Conservation (phyloP, 1,140 invertebrate genomes). For the Drosophila hydei region DNA sequence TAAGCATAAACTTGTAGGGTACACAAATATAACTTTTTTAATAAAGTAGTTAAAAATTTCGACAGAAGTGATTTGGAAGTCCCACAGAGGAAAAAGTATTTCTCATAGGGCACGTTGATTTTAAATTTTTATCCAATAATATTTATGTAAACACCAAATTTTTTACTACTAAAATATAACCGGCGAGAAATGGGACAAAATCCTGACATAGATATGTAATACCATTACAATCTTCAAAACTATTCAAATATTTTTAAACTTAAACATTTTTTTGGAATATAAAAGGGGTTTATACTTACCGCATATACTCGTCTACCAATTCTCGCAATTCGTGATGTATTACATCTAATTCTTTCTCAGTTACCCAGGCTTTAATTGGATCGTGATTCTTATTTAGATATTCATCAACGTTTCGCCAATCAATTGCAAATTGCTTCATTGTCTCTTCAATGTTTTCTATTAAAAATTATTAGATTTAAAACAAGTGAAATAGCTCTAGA, state of each 20-base stretch:
- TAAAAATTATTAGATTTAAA: slow-evolving; percentile 3
- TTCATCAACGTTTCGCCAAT: slow-evolving; percentile 84
- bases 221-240: neutral
- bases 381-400: slow-evolving; percentile 84
- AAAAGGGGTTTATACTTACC: slow-evolving; percentile 48
- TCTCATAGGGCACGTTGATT: too few species aligned
- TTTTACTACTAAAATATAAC: too few species aligned
- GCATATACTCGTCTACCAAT: slow-evolving; percentile 86
- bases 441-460: slow-evolving; percentile 74
- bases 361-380: slow-evolving; percentile 85
- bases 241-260: neutral
- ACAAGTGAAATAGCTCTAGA: too few species aligned
- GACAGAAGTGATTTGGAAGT: too few species aligned
- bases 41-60: too few species aligned
- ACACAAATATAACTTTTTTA: too few species aligned
- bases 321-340: slow-evolving; percentile 85
- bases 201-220: neutral
- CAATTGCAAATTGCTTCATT: slow-evolving; percentile 82
- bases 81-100: too few species aligned
- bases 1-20: too few species aligned
- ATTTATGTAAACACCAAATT: too few species aligned
- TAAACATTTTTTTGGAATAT: too few species aligned
- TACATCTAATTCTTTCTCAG: slow-evolving; percentile 84
- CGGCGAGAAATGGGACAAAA: too few species aligned
- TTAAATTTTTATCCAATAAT: too few species aligned